Percentiles rank a stretch among this genome's conserved stretches.
phyloP scores from a whole-genome alignment of 1,140 invertebrate species.

The Brachionus paranguensis region DNA sequence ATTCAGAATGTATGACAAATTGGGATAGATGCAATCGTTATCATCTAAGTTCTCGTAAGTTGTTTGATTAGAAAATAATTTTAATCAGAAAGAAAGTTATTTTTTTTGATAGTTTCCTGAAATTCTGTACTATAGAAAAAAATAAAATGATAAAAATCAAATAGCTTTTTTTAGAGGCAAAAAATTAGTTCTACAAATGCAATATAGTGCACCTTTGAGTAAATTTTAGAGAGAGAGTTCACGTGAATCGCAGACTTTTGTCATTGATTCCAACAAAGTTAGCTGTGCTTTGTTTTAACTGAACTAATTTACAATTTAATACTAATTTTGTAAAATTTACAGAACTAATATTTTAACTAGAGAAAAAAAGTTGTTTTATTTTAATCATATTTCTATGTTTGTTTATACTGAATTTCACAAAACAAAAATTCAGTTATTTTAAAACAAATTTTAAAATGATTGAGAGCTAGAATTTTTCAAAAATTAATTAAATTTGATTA shows the following conservation, averaged over 20 bases:
- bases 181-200: not conserved
- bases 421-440: not conserved
- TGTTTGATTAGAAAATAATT: not conserved
- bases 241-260: not conserved
- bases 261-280: not conserved
- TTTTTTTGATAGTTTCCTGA: not conserved
- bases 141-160: not conserved
- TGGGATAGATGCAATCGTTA: conserved; percentile 8
- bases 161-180: not conserved
- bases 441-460: not conserved
- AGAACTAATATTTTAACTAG: not conserved
- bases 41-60: not conserved
- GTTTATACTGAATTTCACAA: not conserved
- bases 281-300: not conserved
- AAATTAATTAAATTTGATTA: not conserved
- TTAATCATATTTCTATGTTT: not conserved
- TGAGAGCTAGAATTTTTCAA: not conserved
- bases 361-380: not conserved
- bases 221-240: not conserved
- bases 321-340: not conserved
- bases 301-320: too few relatives aligned
- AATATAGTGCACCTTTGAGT: not conserved
- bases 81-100: not conserved
- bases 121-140: not conserved
- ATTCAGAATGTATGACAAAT: not conserved